Percentiles rank a stretch among this genome's conserved stretches.
Conservation (phyloP, 2,113 vertebrate genomes). For the Pollimyrus isidori region DNA sequence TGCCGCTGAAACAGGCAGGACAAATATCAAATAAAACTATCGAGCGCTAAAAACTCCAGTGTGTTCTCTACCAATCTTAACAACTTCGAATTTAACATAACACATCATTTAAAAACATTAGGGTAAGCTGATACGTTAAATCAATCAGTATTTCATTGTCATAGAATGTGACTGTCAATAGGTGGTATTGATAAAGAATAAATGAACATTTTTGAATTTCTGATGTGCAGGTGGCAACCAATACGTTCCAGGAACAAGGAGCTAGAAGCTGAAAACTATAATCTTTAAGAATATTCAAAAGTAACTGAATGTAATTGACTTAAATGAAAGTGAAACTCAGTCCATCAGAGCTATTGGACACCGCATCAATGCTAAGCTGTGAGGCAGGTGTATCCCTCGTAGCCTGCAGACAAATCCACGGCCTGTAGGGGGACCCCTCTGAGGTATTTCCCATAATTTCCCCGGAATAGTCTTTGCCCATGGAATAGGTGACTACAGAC, state of each 20-base stretch:
- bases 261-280: background rate
- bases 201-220: background rate
- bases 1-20: constrained; percentile 67
- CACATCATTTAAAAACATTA: background rate
- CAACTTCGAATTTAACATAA: background rate
- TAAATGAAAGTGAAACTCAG: background rate
- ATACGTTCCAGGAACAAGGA: background rate
- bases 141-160: background rate
- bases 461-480: background rate
- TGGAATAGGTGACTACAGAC: background rate
- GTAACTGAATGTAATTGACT: background rate
- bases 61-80: background rate
- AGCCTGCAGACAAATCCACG: background rate
- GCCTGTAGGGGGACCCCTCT: background rate
- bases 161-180: background rate
- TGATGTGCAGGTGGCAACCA: background rate
- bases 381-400: background rate
- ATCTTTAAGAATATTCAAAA: background rate
- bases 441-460: background rate
- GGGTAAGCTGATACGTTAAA: background rate
- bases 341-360: background rate
- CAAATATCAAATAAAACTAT: constrained; percentile 69
- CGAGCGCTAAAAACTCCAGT: constrained; percentile 37
- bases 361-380: background rate
- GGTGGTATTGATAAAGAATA: background rate